Evolutionary conservation across 2,113 vertebrate genomes (phyloP), one percentile per base, ranked within the genome.

Genomic region (Gopherus flavomarginatus): DNA sequence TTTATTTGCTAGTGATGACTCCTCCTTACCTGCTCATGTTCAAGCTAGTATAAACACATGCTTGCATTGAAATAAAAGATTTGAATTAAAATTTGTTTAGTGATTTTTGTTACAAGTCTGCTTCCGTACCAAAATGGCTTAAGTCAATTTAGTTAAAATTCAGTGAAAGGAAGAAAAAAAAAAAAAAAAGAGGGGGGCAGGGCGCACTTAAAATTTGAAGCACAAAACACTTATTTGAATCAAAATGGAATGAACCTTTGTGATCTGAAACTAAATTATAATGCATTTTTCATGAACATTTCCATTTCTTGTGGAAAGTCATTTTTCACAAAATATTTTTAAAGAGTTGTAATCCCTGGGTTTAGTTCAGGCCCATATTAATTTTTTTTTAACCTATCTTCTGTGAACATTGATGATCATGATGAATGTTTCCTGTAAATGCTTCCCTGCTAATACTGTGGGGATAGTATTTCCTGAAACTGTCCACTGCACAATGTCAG

Each of bases 61-160:
- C 8, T 44, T 94, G 2, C 13, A n/a, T 69, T 65, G 44, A 62
- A 94, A 81, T 62, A 89, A 81, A 85, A 85, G 12, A 9, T 92
- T 90, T 87, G 85, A 90, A 62, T 85, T 87, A 94, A 93, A 88
- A 85, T 62, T 44, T 2, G 47, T 84, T 62, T 86, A 81, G 56
- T 65, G 50, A n/a, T 49, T 49, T 88, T 49, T 79, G 82, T 31
- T 69, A 17, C 44, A 57, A 84, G 78, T 62, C 29, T 35, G 29
- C 27, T 84, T 95, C 38, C 8, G 19, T 1, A 0, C 35, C 89
- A 92, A 83, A 92, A 11, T 59, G 4, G 8, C 22, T 47, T 78
- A 24, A 24, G 50, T 75, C 14, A 27, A 38, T 47, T 22, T 88
- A 31, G 8, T 27, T 88, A n/a, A 82, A 42, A 82, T 42, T 7